Evolutionary conservation across 2,113 vertebrate species (phyloP), one percentile per base, ranked within the genome.

Genomic region (Forbesichthys agassizii): DNA sequence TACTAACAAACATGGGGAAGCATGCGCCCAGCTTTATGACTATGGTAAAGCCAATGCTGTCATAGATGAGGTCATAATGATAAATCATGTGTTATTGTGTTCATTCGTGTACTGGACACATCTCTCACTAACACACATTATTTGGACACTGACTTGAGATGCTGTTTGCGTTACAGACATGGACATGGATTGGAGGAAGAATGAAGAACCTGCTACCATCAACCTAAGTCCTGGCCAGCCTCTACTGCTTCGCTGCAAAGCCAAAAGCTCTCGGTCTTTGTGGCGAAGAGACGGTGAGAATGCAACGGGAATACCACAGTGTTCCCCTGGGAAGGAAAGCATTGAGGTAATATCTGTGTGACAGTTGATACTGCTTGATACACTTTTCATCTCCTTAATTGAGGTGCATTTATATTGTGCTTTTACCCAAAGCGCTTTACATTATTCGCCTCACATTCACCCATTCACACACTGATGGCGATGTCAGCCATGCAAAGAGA

Each of bases 21-120:
- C 88, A 78, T 81, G 87, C 71, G 85, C 90, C 75, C 79, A 86
- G 42, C 84, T 90, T 3, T 76, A 91, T 73, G 67, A 89, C 67
- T 92, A 89, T 9, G 87, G 92, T 93, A 92, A 78, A 11, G 69
- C 5, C 33, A 49, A 60, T 13, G 1, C n/a, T 65, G 54, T 56
- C 54, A 0, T 55, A 51, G 12, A 51, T 51, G 1, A 13, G 48
- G 48, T 14, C 12, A 14, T 53, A 9, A 11, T 53, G 7, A n/a
- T 53, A 10, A 5, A 55, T 7, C 53, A 55, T 16, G 53, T 13
- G 27, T 27, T 27, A 27, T 27, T 13, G 12, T 51, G 48, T 51
- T 51, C 4, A 20, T 56, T 18, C 11, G 33, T 33, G 57, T 33
- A 33, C 13, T 59, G 11, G 14, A 56, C 1, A 56, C 13, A 16